Evolutionary conservation across 2,888 invertebrate species (phyloP), one percentile per base, ranked within the genome.

Genomic region (Aethes cnicana): DNA sequence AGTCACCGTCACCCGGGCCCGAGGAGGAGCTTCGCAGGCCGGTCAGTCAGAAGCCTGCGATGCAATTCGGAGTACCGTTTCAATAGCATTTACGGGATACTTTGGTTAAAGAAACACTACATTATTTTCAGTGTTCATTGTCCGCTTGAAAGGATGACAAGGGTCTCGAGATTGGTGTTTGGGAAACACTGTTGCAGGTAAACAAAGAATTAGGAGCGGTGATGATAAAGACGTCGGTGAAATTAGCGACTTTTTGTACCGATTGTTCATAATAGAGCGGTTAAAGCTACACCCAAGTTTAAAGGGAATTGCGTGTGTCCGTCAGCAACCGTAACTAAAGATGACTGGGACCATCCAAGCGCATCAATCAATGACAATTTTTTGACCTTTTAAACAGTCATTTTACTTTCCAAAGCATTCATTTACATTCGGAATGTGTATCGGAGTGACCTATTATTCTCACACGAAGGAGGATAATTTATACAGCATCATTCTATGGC

Each of bases 1-100:
- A 88, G 69, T 88, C 88, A 88, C 64, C 58, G 52, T 59, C 64
- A 59, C 68, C 68, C 66, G 63, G 69, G 67, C 64, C 57, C n/a
- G n/a, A n/a, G n/a, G n/a, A n/a, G n/a, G 62, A 60, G 62, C 63
- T 67, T 68, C 62, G 57, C 64, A 58, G n/a, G n/a, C n/a, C n/a
- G n/a, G n/a, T n/a, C n/a, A n/a, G n/a, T n/a, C 53, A 39, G 56
- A 54, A 54, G 52, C 54, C 49, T 46, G 39, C 55, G 50, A 53
- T 55, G 58, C 58, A 58, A 55, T 54, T 43, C 47, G 20, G 42
- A 42, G 53, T 53, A 50, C 56, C 44, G 53, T 42, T 53, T 37
- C 47, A 49, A 48, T 18, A 35, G 11, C 54, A 52, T 64, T 69
- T 69, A 65, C 59, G 63, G 68, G 62, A 59, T 60, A 57, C 60